Evolutionary conservation across 1,140 invertebrate species (phyloP).

Genomic region (Mesaphorura yosii): DNA sequence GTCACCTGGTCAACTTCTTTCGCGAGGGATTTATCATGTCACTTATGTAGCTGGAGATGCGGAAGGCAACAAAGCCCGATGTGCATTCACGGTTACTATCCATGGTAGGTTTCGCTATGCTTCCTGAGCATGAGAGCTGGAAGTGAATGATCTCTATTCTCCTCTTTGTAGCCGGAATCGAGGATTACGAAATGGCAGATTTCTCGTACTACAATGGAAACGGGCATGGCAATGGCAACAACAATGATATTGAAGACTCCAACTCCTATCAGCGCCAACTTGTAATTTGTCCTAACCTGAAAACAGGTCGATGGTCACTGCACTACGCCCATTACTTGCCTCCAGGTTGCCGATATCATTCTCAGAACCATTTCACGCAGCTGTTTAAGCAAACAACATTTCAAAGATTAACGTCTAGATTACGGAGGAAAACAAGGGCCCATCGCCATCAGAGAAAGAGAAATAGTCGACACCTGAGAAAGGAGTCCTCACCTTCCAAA

Average conservation of each 20-base stretch:
- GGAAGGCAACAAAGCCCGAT: slow-evolving; percentile 47
- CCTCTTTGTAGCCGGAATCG: slow-evolving; percentile 13
- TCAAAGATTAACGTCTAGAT: no score
- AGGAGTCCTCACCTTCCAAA: no score
- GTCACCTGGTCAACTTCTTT: slow-evolving; percentile 45
- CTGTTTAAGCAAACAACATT: slow-evolving; percentile 29
- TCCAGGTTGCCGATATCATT: slow-evolving; percentile 29
- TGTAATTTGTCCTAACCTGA: slow-evolving; percentile 30
- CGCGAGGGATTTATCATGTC: slow-evolving; percentile 47
- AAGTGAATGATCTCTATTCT: no score
- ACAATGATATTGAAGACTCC: no score
- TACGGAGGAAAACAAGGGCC: no score
- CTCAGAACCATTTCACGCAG: slow-evolving; percentile 25
- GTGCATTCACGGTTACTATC: slow-evolving; percentile 50
- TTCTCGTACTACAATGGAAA: slow-evolving; percentile 22
- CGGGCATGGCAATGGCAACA: no score
- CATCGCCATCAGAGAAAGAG: no score
- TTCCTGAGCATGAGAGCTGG: no score
- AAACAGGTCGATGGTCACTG: slow-evolving; percentile 29
- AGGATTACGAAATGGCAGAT: slow-evolving; percentile 30
- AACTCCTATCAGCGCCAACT: slow-evolving; percentile 22
- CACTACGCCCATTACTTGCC: slow-evolving; percentile 30
- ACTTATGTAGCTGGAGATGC: slow-evolving; percentile 51
- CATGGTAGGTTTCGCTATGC: slow-evolving; percentile 44
- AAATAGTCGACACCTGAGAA: no score